These are phyloP conservation scores for Athalia cordata DNA, from an alignment of 2,888 invertebrate genomes.

Conservation along the genomic window DNA sequence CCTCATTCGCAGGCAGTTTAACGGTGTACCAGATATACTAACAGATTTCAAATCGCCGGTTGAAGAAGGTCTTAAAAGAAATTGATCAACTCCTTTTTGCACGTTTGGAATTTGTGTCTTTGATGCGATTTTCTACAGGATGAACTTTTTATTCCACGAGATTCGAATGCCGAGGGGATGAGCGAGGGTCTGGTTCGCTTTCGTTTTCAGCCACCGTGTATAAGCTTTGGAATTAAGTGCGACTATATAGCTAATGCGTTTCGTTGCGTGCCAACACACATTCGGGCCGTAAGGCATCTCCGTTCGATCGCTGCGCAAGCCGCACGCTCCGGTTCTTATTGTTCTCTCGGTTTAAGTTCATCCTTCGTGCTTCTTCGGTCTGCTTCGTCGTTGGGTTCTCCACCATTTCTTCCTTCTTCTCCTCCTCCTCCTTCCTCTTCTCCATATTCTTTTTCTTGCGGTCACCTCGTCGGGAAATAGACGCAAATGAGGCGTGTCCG, in stretches of 20 bases:
- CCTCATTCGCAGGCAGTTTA: no score
- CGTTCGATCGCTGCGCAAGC: constrained; percentile 26
- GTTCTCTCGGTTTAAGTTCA: constrained; percentile 34
- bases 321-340: constrained; percentile 47
- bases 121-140: background rate
- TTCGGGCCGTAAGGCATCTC: constrained; percentile 38
- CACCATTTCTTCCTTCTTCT: background rate
- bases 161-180: background rate
- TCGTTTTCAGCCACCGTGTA: constrained; percentile 35
- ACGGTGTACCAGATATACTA: background rate
- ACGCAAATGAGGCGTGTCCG: constrained; percentile 55
- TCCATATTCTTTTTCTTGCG: constrained; percentile 47
- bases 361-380: constrained; percentile 8
- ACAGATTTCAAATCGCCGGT: background rate
- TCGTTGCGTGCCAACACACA: constrained; percentile 44
- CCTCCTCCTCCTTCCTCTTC: constrained; percentile 37
- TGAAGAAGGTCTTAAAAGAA: no score
- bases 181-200: background rate
- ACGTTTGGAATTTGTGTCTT: background rate
- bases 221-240: constrained; percentile 37
- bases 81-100: background rate
- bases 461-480: constrained; percentile 49
- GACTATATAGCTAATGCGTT: constrained; percentile 40
- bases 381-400: constrained; percentile 2
- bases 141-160: constrained; percentile 17